Evolutionary conservation across 2,797 vertebrate species (phyloP).

Genomic region (Halcyon leucocephala): DNA sequence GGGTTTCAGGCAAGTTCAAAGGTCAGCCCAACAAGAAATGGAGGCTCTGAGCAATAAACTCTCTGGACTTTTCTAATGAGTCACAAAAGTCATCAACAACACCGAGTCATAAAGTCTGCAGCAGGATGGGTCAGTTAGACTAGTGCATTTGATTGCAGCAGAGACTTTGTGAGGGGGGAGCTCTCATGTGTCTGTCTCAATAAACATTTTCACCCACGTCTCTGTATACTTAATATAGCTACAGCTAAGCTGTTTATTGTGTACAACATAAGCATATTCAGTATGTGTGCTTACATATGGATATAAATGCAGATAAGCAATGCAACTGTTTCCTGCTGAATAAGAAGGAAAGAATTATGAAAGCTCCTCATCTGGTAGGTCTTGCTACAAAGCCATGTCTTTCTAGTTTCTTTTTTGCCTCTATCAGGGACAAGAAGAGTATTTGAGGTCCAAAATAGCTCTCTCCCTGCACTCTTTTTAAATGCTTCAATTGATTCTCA

Average conservation of each 20-base stretch:
- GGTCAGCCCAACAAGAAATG: background rate
- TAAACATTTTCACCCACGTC: background rate
- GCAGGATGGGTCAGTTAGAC: background rate
- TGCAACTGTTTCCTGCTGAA: background rate
- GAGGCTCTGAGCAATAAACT: background rate
- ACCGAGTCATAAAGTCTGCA: background rate
- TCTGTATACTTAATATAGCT: background rate
- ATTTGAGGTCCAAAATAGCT: conserved; percentile 44
- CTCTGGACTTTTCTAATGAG: background rate
- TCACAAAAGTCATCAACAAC: background rate
- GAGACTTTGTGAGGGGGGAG: background rate
- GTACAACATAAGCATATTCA: accelerated
- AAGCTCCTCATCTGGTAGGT: background rate
- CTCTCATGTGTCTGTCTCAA: background rate
- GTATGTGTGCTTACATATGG: background rate
- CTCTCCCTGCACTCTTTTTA: conserved; percentile 54
- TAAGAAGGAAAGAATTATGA: background rate
- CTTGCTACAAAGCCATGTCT: background rate
- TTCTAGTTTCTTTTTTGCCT: conserved; percentile 10
- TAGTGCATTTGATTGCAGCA: background rate
- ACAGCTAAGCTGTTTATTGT: background rate
- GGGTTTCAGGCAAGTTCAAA: background rate
- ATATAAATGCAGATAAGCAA: background rate
- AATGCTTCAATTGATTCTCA: conserved; percentile 79
- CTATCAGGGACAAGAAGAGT: background rate